Evolutionary conservation across 2,888 invertebrate genomes (phyloP), one percentile per base, ranked within the genome.

Genomic region (Sphaerophoria rueppellii): DNA sequence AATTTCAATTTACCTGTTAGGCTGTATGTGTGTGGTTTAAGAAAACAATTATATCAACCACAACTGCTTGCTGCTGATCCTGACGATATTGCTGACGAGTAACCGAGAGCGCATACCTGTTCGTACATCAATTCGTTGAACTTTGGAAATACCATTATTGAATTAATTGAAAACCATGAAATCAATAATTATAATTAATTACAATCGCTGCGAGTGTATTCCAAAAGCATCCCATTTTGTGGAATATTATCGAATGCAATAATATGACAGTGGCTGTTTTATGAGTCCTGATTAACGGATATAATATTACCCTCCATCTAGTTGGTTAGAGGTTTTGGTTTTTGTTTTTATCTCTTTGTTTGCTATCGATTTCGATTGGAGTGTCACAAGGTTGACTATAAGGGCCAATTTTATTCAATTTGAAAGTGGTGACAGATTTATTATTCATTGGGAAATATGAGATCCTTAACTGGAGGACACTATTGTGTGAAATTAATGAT

Each of bases 171-270:
- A 24, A 65, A 65, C 65, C 65, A 65, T 65, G 65, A 12, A 65
- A 65, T 65, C 65, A 65, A 65, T 65, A 65, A 65, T 65, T 65
- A 50, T 65, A 65, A 65, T 65, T 65, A 65, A 48, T 65, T 35
- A 24, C 40, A 37, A 50, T 65, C 46, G 24, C 24, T 24, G 24
- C 24, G 24, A 24, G 24, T 24, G 24, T 24, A 24, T 24, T 24
- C 24, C 24, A 24, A 24, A 24, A 24, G 24, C 24, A 43, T 9
- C 43, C 24, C 24, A 24, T 24, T 24, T 24, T 24, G 24, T 24
- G 24, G 24, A 24, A 24, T 24, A 24, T 24, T 24, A 16, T 37
- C 37, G n/a, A 37, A 58, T 58, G n/a, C 57, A 58, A 58, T 58
- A 58, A 58, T 37, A 24, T 24, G 24, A 24, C 24, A 24, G 24